Evolutionary conservation across 2,113 vertebrate genomes (phyloP).

Genomic region (Smithornis capensis): DNA sequence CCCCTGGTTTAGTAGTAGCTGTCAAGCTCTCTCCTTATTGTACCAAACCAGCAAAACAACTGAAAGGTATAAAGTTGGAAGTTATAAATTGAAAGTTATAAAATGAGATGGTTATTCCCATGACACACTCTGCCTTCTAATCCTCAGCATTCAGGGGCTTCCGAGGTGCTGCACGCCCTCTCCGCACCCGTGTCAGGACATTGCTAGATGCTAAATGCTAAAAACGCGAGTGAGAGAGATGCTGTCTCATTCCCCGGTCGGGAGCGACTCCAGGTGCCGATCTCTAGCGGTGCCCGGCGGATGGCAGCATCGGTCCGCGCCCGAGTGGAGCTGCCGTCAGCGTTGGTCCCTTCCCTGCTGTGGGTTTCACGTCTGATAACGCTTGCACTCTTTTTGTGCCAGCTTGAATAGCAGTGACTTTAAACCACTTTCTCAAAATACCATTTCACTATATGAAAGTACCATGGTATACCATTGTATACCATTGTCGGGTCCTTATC

Average conservation of each 20-base stretch:
- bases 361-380: rapidly evolving
- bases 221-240: not conserved
- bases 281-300: not conserved
- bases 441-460: too few species aligned
- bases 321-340: not conserved
- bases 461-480: too few species aligned
- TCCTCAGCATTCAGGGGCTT: not conserved
- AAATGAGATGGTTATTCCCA: not conserved
- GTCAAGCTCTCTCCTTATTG: not conserved
- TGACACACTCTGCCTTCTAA: not conserved
- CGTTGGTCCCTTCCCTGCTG: not conserved
- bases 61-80: too few species aligned
- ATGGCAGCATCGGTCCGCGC: not conserved
- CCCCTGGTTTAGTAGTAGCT: not conserved
- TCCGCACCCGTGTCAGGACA: rapidly evolving
- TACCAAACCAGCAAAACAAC: not conserved
- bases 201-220: too few species aligned
- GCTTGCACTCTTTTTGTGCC: not conserved
- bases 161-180: rapidly evolving
- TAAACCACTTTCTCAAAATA: not conserved
- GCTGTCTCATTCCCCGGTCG: rapidly evolving
- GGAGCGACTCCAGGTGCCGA: not conserved
- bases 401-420: rapidly evolving
- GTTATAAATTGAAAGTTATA: not conserved
- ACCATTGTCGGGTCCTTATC: too few species aligned